Conservation (phyloP, 1,140 invertebrate species). For the Mya arenaria region DNA sequence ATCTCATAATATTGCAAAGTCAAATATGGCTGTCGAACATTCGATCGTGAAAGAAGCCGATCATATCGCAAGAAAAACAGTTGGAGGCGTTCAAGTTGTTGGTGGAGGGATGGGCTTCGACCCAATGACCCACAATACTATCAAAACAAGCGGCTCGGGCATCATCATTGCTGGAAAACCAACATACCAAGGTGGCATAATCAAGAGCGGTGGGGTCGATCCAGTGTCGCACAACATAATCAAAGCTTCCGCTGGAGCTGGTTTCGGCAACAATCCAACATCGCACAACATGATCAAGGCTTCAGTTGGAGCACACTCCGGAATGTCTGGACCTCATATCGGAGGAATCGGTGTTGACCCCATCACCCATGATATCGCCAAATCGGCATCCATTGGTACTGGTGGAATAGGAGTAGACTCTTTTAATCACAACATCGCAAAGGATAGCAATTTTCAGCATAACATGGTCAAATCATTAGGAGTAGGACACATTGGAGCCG, state of each 20-base stretch:
- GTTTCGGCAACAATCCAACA: not conserved
- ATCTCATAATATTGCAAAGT: too few species aligned
- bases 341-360: too few species aligned
- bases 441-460: too few species aligned
- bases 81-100: not conserved
- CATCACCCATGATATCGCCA: slow-evolving; percentile 6
- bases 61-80: slow-evolving; percentile 20
- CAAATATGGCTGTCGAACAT: not conserved
- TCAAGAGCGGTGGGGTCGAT: not conserved
- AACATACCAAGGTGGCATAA: too few species aligned
- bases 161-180: not conserved
- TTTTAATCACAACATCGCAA: not conserved
- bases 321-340: too few species aligned
- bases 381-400: not conserved
- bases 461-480: slow-evolving; percentile 11
- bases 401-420: slow-evolving; percentile 2
- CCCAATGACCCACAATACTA: not conserved
- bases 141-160: not conserved
- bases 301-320: not conserved
- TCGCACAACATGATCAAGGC: not conserved
- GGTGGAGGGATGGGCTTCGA: not conserved
- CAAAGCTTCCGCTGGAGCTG: not conserved
- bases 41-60: slow-evolving; percentile 2
- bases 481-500: not conserved
- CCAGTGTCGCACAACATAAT: not conserved